phyloP scores from a whole-genome alignment of 2,888 invertebrate genomes.

The Plebejus anna region DNA sequence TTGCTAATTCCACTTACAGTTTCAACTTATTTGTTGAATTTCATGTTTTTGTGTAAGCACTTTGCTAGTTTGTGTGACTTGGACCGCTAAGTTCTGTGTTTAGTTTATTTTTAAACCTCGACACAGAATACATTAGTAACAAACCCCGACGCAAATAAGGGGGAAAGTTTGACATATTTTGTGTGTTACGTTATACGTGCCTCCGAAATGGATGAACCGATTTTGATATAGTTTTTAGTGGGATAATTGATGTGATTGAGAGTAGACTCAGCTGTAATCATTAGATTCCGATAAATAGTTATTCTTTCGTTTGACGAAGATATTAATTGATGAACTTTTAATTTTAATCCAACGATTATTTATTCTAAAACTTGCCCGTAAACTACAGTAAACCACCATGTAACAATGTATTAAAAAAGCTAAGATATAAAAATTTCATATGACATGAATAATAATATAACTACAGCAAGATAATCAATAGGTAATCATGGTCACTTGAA shows the following conservation, averaged over 20 bases:
- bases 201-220: background rate
- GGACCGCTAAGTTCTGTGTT: background rate
- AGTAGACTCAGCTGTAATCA: too few relatives aligned
- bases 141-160: background rate
- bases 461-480: background rate
- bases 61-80: slow-evolving; percentile 30
- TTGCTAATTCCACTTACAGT: slow-evolving; percentile 49
- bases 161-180: background rate
- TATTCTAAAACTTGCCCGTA: too few relatives aligned
- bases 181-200: background rate
- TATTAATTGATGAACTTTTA: too few relatives aligned
- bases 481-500: background rate
- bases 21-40: slow-evolving; percentile 34
- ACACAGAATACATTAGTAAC: background rate
- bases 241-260: too few relatives aligned
- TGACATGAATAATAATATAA: background rate
- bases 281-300: too few relatives aligned
- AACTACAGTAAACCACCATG: too few relatives aligned
- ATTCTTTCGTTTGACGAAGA: too few relatives aligned
- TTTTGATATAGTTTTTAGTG: background rate
- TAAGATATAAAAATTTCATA: background rate
- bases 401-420: background rate
- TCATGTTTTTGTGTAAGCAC: slow-evolving; percentile 10
- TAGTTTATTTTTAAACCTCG: background rate
- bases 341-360: too few relatives aligned